These are phyloP conservation scores for Labroides dimidiatus DNA, from an alignment of 2,797 vertebrate genomes.

Conservation along the genomic window DNA sequence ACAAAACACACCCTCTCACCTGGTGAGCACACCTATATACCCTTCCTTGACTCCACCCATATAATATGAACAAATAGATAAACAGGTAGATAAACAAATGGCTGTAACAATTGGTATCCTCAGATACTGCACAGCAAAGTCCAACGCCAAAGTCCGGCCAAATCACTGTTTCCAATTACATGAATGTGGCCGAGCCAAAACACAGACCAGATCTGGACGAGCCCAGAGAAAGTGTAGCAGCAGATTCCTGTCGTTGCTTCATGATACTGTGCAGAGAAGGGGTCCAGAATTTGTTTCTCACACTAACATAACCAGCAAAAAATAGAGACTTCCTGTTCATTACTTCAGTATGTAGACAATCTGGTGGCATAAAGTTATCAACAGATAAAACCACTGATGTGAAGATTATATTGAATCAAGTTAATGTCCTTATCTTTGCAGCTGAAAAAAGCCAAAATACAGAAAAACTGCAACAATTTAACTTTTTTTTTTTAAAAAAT, in stretches of 20 bases:
- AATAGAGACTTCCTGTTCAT: too few species aligned
- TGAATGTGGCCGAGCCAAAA: slow-evolving; percentile 35
- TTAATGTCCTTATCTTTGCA: neutral
- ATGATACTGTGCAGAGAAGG: neutral
- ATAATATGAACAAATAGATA: too few species aligned
- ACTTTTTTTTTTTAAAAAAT: too few species aligned
- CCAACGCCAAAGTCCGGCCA: slow-evolving; percentile 15
- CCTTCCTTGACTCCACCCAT: too few species aligned
- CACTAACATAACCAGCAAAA: neutral
- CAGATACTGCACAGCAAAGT: neutral
- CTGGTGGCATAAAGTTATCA: neutral
- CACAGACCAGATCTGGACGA: slow-evolving; percentile 11
- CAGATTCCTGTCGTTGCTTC: neutral
- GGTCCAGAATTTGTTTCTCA: neutral
- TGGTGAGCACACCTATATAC: too few species aligned
- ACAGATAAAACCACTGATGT: too few species aligned
- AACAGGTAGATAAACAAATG: too few species aligned
- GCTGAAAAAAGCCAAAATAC: neutral
- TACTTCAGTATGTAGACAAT: neutral
- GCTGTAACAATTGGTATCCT: too few species aligned
- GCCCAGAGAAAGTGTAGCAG: slow-evolving; percentile 17
- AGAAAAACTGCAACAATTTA: too few species aligned
- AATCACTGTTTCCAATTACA: slow-evolving; percentile 56
- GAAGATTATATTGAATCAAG: too few species aligned
- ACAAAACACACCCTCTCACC: too few species aligned